Conservation (phyloP, 1,140 invertebrate genomes). For the Leptinotarsa defecta region DNA sequence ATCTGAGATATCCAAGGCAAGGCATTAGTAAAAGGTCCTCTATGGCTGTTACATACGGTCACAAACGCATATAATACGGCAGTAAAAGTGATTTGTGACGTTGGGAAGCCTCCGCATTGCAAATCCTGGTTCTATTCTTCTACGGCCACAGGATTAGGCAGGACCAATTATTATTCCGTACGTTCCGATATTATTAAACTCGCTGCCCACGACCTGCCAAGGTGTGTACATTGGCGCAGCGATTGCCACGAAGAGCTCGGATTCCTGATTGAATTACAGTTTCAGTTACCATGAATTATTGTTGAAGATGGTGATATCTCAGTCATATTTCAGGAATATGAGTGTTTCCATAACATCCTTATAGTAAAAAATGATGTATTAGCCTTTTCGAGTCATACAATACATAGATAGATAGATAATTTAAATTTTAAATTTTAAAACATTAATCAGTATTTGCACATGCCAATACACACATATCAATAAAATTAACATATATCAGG, state of each 20-base stretch:
- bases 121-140: conserved; percentile 50
- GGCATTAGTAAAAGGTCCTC: conserved; percentile 48
- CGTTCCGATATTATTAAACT: conserved; percentile 38
- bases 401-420: no score
- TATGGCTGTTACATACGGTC: conserved; percentile 31
- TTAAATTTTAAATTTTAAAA: no score
- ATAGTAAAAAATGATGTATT: no score
- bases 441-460: no score
- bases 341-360: no score
- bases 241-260: neutral
- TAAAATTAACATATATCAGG: no score
- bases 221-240: neutral
- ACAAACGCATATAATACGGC: conserved; percentile 37
- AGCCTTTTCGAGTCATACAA: no score
- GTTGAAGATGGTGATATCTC: no score
- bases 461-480: no score
- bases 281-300: no score
- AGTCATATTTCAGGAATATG: no score
- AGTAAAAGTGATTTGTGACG: conserved; percentile 55
- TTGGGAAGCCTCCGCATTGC: conserved; percentile 52
- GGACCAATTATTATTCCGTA: conserved; percentile 47
- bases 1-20: conserved; percentile 52
- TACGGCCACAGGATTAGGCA: conserved; percentile 39
- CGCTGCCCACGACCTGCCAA: conserved; percentile 4
- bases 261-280: no score